These are phyloP conservation scores for Periophthalmus magnuspinnatus DNA, from an alignment of 2,797 vertebrate genomes.

Conservation along the genomic window DNA sequence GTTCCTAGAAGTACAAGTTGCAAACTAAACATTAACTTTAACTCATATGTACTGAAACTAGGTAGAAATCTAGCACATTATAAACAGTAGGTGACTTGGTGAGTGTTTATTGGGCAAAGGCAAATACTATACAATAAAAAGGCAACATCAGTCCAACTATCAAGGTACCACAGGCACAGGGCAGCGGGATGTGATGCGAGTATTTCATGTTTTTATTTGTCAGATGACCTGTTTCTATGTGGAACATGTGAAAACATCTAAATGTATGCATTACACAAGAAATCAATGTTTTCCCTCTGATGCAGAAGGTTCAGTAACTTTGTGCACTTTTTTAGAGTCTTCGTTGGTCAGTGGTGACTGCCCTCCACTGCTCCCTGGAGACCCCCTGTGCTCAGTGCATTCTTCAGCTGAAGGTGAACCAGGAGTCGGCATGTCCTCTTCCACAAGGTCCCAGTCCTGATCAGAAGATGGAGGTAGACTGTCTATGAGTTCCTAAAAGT, in stretches of 20 bases:
- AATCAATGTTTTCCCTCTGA: slow-evolving; percentile 88
- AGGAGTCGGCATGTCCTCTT: slow-evolving; percentile 34
- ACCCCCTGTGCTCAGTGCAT: slow-evolving; percentile 36
- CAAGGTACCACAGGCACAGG: slow-evolving; percentile 71
- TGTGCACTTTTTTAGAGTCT: slow-evolving; percentile 42
- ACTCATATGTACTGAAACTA: background rate
- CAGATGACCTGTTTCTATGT: slow-evolving; percentile 35
- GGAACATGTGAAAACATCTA: slow-evolving; percentile 29
- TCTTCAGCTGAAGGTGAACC: slow-evolving; percentile 35
- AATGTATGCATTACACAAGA: slow-evolving; percentile 21
- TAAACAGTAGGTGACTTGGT: slow-evolving; percentile 52
- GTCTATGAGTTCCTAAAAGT: slow-evolving; percentile 87
- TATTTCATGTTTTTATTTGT: slow-evolving; percentile 45
- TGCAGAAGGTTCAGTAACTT: slow-evolving; percentile 84
- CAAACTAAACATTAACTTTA: slow-evolving; percentile 18
- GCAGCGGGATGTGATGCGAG: slow-evolving; percentile 47
- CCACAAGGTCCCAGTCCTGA: slow-evolving; percentile 84
- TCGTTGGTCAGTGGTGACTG: slow-evolving; percentile 17
- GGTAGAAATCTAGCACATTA: no score
- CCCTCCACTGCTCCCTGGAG: slow-evolving; percentile 15
- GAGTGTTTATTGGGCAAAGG: slow-evolving; percentile 77
- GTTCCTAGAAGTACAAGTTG: slow-evolving; percentile 14
- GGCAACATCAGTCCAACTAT: slow-evolving; percentile 71
- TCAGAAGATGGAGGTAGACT: slow-evolving; percentile 94
- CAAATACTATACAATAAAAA: slow-evolving; percentile 75